These are phyloP conservation scores for Saccopteryx bilineata DNA, from an alignment of 2,113 vertebrate genomes.

Conservation along the genomic window DNA sequence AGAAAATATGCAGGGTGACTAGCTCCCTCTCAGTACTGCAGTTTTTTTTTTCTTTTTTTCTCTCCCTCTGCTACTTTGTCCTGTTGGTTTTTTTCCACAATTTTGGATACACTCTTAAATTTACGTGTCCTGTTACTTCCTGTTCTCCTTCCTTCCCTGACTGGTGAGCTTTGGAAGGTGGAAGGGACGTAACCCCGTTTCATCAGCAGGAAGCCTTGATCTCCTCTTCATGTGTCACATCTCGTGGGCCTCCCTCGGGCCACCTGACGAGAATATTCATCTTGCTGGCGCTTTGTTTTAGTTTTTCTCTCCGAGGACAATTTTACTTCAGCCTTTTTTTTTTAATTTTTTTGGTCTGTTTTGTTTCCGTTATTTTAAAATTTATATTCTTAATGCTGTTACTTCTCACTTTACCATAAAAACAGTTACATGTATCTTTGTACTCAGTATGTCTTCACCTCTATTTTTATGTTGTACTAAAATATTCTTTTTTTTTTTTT, in stretches of 20 bases:
- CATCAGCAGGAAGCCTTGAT: background rate
- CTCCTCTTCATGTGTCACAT: background rate
- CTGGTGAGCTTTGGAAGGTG: too few relatives aligned
- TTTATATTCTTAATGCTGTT: background rate
- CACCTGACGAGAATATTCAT: background rate
- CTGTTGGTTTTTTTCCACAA: background rate
- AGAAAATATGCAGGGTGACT: background rate
- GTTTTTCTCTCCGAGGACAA: background rate
- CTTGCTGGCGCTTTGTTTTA: too few relatives aligned
- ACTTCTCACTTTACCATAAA: background rate
- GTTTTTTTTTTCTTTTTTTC: too few relatives aligned
- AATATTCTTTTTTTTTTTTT: background rate
- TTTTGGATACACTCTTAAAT: background rate
- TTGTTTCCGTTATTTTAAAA: background rate
- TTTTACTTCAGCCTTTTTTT: background rate
- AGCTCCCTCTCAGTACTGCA: background rate
- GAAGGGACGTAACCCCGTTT: too few relatives aligned
- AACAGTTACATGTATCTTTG: background rate
- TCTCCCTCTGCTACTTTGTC: background rate
- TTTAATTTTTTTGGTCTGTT: too few relatives aligned
- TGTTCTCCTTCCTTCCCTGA: background rate
- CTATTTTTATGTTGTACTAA: constrained; percentile 18
- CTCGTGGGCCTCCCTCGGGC: accelerated
- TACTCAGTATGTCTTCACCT: background rate
- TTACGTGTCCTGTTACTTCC: background rate